Conservation (phyloP, 2,888 invertebrate genomes). For the Seira sanloemensis region DNA sequence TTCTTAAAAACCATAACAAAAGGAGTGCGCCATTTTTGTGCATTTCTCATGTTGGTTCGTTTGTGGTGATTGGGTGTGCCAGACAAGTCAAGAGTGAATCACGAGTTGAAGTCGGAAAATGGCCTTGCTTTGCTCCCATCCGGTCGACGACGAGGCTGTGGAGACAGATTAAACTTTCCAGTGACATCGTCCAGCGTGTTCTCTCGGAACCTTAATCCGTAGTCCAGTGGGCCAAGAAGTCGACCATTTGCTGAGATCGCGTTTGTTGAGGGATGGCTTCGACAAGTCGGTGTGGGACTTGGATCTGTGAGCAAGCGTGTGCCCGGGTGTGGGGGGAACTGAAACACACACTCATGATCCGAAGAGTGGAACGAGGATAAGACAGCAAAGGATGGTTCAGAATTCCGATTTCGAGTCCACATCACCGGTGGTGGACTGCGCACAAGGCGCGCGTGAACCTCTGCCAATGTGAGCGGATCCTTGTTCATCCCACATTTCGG, state of each 20-base stretch:
- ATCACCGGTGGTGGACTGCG: conserved; percentile 73
- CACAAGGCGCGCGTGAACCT: conserved; percentile 72
- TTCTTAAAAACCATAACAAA: neutral
- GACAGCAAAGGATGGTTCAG: conserved; percentile 72
- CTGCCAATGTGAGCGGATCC: conserved; percentile 69
- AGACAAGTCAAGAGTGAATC: conserved; percentile 40
- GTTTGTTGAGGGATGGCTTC: conserved; percentile 68
- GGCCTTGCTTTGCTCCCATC: conserved; percentile 64
- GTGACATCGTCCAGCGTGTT: conserved; percentile 70
- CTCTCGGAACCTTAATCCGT: conserved; percentile 66
- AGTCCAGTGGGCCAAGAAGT: conserved; percentile 68
- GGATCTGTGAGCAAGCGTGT: conserved; percentile 49
- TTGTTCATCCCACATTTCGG: conserved; percentile 51
- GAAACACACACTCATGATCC: conserved; percentile 70
- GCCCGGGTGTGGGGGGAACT: conserved; percentile 69
- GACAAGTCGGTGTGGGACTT: conserved; percentile 70
- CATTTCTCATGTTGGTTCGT: neutral
- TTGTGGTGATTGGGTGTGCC: neutral
- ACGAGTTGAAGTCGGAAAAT: conserved; percentile 68
- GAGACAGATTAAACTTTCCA: conserved; percentile 71
- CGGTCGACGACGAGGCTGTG: conserved; percentile 67
- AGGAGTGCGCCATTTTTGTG: neutral
- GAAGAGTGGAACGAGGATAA: conserved; percentile 61
- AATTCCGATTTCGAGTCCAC: conserved; percentile 72
- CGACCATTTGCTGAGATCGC: conserved; percentile 57